Evolutionary conservation across 2,113 vertebrate genomes (phyloP), one percentile per base, ranked within the genome.

Genomic region (Muscicapa adusta): DNA sequence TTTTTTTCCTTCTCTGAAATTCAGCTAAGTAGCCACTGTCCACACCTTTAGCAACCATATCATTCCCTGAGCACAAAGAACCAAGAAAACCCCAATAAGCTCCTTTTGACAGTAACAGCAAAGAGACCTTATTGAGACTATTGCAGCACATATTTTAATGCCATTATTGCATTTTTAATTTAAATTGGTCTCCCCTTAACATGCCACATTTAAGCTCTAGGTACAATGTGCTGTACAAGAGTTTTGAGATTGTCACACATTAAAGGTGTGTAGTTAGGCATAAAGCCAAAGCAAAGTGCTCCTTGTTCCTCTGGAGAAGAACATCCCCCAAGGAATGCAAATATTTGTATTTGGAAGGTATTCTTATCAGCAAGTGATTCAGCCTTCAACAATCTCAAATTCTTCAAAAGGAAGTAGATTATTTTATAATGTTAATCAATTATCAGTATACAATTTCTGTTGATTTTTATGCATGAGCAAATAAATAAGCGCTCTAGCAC

Each of bases 311-410:
- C 62, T 50, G 25, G 43, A 92, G 56, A 66, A 60, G 42, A 58
- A 26, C 62, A 83, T 88, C 14, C 31, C 85, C 26, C 29, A 56
- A 63, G 68, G 91, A 96, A 95, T 94, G 76, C 45, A 96, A 97
- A 96, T 96, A 92, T 95, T 97, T 94, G 62, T 71, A 91, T 26
- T 85, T 68, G 84, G 65, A 88, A 85, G 36, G n/a, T 94, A 84
- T 78, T 78, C 72, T 76, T 94, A 93, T 50, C 38, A 95, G 71
- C 73, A 80, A 88, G 33, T 74, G 40, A 92, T 84, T 95, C 80
- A 75, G 63, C 14, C 61, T 86, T 92, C 73, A 51, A 16, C 57
- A 77, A 36, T 85, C 88, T 87, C 19, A 26, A 48, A 2, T 90
- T 82, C 80, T 93, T 82, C 36, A 45, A 42, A 72, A 93, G 38